phyloP scores from a whole-genome alignment of 2,113 vertebrate genomes.

The Corythaixoides concolor region DNA sequence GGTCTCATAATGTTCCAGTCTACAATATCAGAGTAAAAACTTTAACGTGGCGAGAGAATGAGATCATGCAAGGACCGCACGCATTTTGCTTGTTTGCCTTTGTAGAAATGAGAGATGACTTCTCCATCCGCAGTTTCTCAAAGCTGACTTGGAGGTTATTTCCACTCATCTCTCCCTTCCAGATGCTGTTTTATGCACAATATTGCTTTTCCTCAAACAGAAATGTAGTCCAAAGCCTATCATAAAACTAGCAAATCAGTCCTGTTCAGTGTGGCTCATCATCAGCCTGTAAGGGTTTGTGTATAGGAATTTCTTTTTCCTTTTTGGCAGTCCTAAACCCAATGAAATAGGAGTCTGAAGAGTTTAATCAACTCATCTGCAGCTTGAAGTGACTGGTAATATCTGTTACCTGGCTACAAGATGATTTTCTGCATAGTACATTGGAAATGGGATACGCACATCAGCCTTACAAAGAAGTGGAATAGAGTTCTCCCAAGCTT shows the following conservation, averaged over 20 bases:
- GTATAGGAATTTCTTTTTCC: background rate
- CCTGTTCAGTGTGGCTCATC: background rate
- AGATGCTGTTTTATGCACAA: background rate
- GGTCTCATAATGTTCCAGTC: background rate
- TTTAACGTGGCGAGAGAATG: background rate
- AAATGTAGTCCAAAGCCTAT: background rate
- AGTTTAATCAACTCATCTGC: background rate
- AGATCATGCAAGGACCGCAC: fast-evolving
- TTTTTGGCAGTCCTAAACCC: background rate
- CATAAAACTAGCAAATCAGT: background rate
- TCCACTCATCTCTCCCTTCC: background rate
- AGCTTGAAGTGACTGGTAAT: background rate
- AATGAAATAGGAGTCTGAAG: background rate
- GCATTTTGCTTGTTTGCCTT: background rate
- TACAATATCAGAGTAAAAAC: background rate
- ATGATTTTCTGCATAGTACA: background rate
- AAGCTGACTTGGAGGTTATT: background rate
- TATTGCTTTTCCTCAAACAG: background rate
- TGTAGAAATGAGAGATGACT: background rate
- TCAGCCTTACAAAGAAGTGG: background rate
- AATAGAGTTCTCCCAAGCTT: background rate
- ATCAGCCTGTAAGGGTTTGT: background rate
- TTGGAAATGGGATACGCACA: background rate
- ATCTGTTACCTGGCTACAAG: background rate
- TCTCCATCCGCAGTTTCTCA: background rate